Evolutionary conservation across 2,797 vertebrate genomes (phyloP).

Genomic region (Erethizon dorsatum): DNA sequence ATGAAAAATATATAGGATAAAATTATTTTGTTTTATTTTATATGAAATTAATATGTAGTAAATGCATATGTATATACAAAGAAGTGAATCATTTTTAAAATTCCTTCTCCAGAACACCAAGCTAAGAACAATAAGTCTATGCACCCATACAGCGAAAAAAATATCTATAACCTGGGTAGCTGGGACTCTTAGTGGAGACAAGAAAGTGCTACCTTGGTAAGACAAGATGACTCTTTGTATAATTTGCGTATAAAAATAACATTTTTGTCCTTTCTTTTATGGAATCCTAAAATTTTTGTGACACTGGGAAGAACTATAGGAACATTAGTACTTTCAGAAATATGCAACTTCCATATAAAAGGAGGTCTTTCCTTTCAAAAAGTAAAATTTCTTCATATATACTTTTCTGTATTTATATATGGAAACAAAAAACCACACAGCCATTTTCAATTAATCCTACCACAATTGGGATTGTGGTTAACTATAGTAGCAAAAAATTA

Average conservation of each 20-base stretch:
- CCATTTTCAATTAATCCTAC: neutral
- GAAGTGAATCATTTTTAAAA: neutral
- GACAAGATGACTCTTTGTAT: neutral
- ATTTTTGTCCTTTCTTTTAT: conserved; percentile 25
- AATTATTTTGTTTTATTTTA: conserved; percentile 18
- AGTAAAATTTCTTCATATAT: neutral
- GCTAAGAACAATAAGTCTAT: neutral
- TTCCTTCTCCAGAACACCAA: neutral
- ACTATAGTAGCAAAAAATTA: neutral
- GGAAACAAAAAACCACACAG: neutral
- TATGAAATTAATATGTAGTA: conserved; percentile 47
- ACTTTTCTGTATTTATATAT: neutral
- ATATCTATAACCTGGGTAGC: neutral
- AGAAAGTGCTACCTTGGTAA: conserved; percentile 10
- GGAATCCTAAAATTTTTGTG: conserved; percentile 26
- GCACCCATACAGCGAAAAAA: neutral
- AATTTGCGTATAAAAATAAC: conserved; percentile 59
- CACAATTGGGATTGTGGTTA: neutral
- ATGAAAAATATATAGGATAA: neutral
- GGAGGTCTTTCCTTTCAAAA: neutral
- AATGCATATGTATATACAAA: conserved; percentile 5
- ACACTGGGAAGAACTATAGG: neutral
- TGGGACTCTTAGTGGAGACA: neutral
- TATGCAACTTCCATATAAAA: neutral
- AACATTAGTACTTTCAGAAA: conserved; percentile 2